Evolutionary conservation across 2,113 vertebrate genomes (phyloP), one percentile per base, ranked within the genome.

Genomic region (Sebastes schlegelii): DNA sequence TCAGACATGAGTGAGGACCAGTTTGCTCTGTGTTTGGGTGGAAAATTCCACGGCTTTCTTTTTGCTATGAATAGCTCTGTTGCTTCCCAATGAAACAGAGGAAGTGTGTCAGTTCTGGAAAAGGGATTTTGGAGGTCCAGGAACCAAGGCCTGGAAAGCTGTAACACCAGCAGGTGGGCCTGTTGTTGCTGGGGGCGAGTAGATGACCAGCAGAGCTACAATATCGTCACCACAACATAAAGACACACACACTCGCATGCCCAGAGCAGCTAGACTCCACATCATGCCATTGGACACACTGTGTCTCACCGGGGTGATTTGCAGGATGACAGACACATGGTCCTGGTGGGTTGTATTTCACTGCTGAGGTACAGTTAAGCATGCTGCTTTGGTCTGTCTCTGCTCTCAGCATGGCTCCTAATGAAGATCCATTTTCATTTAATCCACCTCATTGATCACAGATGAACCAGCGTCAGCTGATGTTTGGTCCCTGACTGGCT

Each of bases 21-120:
- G 60, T 77, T 79, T 66, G 52, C 40, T 77, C 49, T 67, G 60
- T 83, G 69, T 84, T 88, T 84, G 82, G 9, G 40, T 90, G 91
- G 91, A 92, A 92, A 75, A 86, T 89, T 91, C 91, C 86, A 84
- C 23, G 43, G 73, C 89, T 90, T 91, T 91, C 61, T 79, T 81
- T 26, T n/a, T 72, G 62, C 88, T 91, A 88, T 83, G 57, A 89
- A 91, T 93, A 91, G 84, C 60, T 49, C 46, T 11, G 74, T 81
- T 79, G 26, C 67, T 77, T 85, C 58, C 55, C 34, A 48, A n/a
- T 58, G 58, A 69, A 58, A 64, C 42, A 52, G 62, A 57, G 62
- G 51, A 74, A 79, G 55, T 54, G 74, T 83, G 62, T 43, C 76
- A 45, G 61, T 66, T 75, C 73, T 88, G 78, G 87, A 86, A 89